phyloP scores from a whole-genome alignment of 2,888 invertebrate species.

The Drosophila siamana region DNA sequence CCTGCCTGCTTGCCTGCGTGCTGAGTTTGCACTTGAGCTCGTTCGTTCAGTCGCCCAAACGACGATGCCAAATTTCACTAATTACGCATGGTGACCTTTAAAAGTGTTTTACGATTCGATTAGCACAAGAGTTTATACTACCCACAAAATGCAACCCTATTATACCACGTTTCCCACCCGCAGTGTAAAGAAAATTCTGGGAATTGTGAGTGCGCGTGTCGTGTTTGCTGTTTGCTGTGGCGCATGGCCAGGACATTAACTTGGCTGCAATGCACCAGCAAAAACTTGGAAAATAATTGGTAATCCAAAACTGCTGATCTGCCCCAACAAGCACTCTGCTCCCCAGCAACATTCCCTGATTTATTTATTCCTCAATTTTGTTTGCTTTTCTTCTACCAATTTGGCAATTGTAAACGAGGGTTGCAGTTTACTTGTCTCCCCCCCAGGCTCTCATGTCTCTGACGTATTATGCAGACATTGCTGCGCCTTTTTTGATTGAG shows the following conservation, averaged over 20 bases:
- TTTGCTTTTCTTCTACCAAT: not conserved
- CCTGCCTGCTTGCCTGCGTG: constrained; percentile 20
- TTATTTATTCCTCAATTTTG: constrained; percentile 3
- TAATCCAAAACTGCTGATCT: constrained; percentile 21
- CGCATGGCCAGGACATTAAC: constrained; percentile 48
- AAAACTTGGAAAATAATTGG: constrained; percentile 35
- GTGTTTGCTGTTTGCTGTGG: constrained; percentile 20
- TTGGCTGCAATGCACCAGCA: constrained; percentile 38
- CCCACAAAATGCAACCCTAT: constrained; percentile 2
- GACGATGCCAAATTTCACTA: constrained; percentile 77
- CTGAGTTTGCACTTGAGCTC: constrained; percentile 57
- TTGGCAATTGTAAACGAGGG: not conserved
- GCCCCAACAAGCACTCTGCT: constrained; percentile 3
- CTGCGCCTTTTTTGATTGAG: constrained; percentile 40
- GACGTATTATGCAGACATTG: not conserved
- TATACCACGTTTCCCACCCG: not conserved
- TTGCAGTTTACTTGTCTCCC: constrained; percentile 13
- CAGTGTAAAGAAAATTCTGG: constrained; percentile 6
- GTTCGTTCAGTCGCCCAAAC: constrained; percentile 51
- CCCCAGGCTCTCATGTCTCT: not conserved
- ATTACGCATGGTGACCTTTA: constrained; percentile 70
- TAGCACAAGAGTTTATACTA: constrained; percentile 50
- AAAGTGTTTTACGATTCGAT: constrained; percentile 49
- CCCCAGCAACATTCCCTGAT: constrained; percentile 8
- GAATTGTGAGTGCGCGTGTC: constrained; percentile 7